These are phyloP conservation scores for Diuraphis noxia DNA, from an alignment of 1,140 invertebrate genomes.

Conservation along the genomic window DNA sequence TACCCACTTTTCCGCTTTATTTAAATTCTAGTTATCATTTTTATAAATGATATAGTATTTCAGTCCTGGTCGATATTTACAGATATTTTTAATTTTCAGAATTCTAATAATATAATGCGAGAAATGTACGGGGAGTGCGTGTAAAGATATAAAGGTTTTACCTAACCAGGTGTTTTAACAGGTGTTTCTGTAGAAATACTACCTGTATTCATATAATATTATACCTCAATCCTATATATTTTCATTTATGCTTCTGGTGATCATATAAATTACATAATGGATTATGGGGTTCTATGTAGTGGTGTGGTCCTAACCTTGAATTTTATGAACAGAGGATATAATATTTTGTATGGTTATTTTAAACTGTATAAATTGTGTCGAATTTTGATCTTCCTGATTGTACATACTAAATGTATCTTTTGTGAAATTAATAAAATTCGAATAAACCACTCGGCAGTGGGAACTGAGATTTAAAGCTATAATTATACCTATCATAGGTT, in stretches of 20 bases:
- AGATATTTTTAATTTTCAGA: background rate
- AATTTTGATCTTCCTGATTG: background rate
- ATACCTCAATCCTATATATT: background rate
- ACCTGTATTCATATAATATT: background rate
- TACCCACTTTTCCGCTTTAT: no score
- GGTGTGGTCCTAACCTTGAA: background rate
- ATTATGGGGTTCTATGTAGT: background rate
- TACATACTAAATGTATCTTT: background rate
- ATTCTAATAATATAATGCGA: background rate
- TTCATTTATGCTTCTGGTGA: background rate
- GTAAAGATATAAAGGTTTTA: background rate
- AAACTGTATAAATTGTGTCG: background rate
- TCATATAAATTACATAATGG: background rate
- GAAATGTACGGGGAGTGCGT: background rate
- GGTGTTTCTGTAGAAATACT: slow-evolving; percentile 6
- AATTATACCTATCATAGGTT: no score
- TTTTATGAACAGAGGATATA: background rate
- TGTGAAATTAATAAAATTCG: background rate
- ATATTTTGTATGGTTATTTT: background rate
- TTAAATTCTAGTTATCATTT: background rate
- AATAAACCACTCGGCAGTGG: background rate
- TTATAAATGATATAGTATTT: background rate
- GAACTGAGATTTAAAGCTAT: no score
- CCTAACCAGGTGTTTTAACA: background rate
- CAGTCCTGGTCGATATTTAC: background rate